Evolutionary conservation across 2,797 vertebrate species (phyloP), one percentile per base, ranked within the genome.

Genomic region (Leontocebus nigricollis): DNA sequence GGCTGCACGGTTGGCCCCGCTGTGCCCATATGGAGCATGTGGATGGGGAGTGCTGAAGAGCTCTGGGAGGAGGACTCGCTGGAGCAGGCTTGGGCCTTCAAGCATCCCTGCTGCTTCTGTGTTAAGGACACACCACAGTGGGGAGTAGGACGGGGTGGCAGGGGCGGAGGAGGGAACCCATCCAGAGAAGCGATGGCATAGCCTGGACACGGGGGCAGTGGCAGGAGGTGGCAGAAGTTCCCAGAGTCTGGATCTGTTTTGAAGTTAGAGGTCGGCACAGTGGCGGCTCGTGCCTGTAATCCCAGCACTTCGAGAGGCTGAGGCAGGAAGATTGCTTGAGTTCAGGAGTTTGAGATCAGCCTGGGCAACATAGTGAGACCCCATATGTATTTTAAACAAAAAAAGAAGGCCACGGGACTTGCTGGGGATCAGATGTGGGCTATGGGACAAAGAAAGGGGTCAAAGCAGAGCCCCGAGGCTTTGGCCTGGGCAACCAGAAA

Each of bases 381-480:
- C 0, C 33, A 33, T 33, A 67, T 67, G 33, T 67, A 67, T n/a
- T 67, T 67, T 67, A 67, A 67, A 67, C 61, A n/a, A 67, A 67
- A 17, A n/a, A n/a, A 67, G 14, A 33, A 33, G 61, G 33, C 30
- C 1, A 1, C 1, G 4, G 33, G 46, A 41, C 70, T 41, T 55
- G 26, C 39, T 11, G 0, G 1, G 26, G 36, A 8, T 9, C 0
- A 4, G 50, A 12, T 13, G 1, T 27, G 33, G 46, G 26, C 44
- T 14, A 6, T 19, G 11, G 24, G 76, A 30, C 2, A 3, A 44
- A 33, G 57, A 41, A 19, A 30, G 36, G 55, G 8, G 2, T 20
- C 27, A 33, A 30, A 76, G 57, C 36, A 4, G 2, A 17, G 57
- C 33, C 26, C 90, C 59, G 15, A 3, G 55, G 9, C 44, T 7